phyloP scores from a whole-genome alignment of 1,140 invertebrate species.

The Vanessa tameamea region DNA sequence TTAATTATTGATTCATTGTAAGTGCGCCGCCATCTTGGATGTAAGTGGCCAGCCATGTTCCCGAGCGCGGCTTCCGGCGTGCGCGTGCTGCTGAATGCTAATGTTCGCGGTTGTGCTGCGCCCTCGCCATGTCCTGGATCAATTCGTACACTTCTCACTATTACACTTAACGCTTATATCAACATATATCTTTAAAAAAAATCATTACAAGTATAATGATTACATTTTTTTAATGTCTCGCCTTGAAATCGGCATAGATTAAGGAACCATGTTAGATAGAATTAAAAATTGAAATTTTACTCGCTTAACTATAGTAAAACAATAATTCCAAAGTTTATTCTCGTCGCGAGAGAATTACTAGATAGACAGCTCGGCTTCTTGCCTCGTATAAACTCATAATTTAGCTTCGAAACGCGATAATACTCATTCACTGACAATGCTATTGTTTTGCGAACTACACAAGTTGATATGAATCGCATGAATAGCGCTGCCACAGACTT shows the following conservation, averaged over 20 bases:
- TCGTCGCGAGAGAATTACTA: conserved; percentile 44
- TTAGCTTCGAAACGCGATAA: conserved; percentile 59
- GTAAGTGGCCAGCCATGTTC: conserved; percentile 69
- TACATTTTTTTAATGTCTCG: neutral
- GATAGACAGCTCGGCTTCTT: conserved; percentile 65
- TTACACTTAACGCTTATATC: conserved; percentile 9
- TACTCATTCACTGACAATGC: conserved; percentile 57
- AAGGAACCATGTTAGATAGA: too few species aligned
- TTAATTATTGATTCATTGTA: conserved; percentile 79
- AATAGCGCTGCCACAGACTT: conserved; percentile 2
- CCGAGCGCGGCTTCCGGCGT: conserved; percentile 71
- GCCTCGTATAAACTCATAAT: conserved; percentile 53
- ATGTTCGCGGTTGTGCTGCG: conserved; percentile 61
- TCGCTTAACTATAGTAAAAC: neutral
- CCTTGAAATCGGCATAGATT: too few species aligned
- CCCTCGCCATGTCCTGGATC: conserved; percentile 40
- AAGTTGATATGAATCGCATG: conserved; percentile 15
- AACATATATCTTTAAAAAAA: neutral
- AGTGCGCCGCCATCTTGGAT: conserved; percentile 74
- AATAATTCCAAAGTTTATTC: conserved; percentile 43
- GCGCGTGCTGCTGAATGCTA: conserved; percentile 72
- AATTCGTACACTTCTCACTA: conserved; percentile 53
- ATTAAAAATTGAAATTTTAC: too few species aligned
- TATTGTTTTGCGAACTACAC: conserved; percentile 50
- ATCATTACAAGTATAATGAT: neutral